A percentile compares a stretch with the other conserved stretches of the same genome.
These are phyloP conservation scores for Smithornis capensis DNA, from an alignment of 2,113 vertebrate species.

Conservation along the genomic window DNA sequence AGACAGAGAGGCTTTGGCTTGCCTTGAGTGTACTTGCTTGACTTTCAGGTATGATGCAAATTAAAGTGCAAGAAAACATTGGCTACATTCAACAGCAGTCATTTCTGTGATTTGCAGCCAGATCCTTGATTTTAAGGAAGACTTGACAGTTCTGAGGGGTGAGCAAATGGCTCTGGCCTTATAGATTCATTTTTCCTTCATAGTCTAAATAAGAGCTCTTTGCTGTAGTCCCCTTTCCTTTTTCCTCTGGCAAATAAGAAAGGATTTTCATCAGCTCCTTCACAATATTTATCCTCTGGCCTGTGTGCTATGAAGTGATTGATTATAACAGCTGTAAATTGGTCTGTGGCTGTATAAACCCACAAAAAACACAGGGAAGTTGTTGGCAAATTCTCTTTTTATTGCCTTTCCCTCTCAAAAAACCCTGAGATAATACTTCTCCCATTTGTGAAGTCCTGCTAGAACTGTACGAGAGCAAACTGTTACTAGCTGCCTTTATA, in stretches of 20 bases:
- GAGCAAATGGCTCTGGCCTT: background rate
- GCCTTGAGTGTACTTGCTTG: background rate
- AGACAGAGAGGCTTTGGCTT: background rate
- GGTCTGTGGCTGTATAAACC: background rate
- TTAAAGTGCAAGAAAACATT: background rate
- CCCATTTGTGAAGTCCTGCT: background rate
- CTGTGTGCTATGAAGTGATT: background rate
- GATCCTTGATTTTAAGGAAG: background rate
- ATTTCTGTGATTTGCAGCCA: background rate
- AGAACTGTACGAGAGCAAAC: background rate
- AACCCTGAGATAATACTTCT: background rate
- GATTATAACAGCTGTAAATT: background rate
- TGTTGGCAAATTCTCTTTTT: background rate
- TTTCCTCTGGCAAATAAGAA: background rate
- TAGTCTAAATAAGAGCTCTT: background rate
- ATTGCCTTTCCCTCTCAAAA: background rate
- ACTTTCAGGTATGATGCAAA: background rate
- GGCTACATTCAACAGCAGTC: background rate
- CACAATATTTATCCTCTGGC: background rate
- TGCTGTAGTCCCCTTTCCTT: background rate
- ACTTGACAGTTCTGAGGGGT: background rate
- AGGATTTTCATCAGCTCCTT: background rate
- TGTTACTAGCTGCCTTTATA: background rate
- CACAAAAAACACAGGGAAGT: background rate
- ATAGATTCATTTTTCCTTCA: background rate